A percentile compares a stretch with the other conserved stretches of the same genome.
phyloP scores from a whole-genome alignment of 2,888 invertebrate species.

The Campaea margaritaria region DNA sequence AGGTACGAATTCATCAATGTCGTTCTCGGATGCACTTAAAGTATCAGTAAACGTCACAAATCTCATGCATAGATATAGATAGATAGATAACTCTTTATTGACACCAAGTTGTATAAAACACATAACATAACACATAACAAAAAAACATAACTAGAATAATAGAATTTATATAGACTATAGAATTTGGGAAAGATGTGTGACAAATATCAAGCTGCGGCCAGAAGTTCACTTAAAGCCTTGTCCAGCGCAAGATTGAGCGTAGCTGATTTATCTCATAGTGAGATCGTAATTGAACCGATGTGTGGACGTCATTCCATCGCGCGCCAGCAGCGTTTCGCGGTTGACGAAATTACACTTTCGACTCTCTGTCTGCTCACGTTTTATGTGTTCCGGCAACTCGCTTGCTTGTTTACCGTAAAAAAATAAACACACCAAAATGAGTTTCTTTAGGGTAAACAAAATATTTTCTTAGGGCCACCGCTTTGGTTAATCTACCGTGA shows the following conservation, averaged over 20 bases:
- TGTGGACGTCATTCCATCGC: constrained; percentile 28
- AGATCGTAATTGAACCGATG: constrained; percentile 37
- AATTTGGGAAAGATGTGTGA: too few species aligned
- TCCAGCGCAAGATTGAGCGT: constrained; percentile 5
- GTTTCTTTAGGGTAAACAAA: constrained; percentile 35
- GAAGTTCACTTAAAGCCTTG: too few species aligned
- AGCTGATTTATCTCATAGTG: constrained; percentile 24
- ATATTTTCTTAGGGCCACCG: constrained; percentile 33
- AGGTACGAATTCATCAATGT: too few species aligned
- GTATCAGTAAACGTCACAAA: too few species aligned
- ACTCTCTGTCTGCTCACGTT: constrained; percentile 27
- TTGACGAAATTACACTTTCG: constrained; percentile 33
- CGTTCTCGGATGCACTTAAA: too few species aligned
- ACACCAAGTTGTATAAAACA: too few species aligned
- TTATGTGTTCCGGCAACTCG: constrained; percentile 29
- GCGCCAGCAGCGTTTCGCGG: constrained; percentile 17
- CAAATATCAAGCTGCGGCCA: too few species aligned
- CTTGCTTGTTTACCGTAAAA: constrained; percentile 40
- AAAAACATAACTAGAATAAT: too few species aligned
- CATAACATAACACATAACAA: too few species aligned
- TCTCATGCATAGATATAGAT: too few species aligned
- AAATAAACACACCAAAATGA: constrained; percentile 39
- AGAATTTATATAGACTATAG: too few species aligned
- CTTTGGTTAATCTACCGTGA: constrained; percentile 26
- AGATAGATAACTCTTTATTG: too few species aligned